Conservation (phyloP, 2,113 vertebrate species). For the Misgurnus mizolepis region DNA sequence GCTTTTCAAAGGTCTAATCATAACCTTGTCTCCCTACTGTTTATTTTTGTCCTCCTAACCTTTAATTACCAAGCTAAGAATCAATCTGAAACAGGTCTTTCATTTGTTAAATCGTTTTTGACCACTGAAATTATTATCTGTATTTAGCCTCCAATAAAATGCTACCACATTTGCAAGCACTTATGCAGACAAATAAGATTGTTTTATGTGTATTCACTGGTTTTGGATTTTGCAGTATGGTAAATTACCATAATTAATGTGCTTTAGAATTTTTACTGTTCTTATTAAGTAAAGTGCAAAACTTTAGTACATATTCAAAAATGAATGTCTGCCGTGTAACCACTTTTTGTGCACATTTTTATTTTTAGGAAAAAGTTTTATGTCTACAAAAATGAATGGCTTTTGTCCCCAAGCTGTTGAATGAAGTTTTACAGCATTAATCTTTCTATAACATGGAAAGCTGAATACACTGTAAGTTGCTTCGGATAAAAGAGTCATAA, state of each 20-base stretch:
- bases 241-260: neutral
- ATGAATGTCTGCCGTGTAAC: too few species aligned
- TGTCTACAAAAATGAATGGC: neutral
- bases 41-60: constrained; percentile 68
- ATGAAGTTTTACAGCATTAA: too few species aligned
- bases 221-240: neutral
- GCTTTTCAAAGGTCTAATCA: constrained; percentile 70
- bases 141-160: constrained; percentile 67
- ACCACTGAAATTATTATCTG: constrained; percentile 70
- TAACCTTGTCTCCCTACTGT: constrained; percentile 61
- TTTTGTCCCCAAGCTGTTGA: neutral
- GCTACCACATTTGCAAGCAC: constrained; percentile 58
- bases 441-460: too few species aligned
- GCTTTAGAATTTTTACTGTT: too few species aligned
- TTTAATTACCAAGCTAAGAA: constrained; percentile 70
- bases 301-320: too few species aligned
- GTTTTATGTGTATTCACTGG: constrained; percentile 1
- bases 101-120: constrained; percentile 68
- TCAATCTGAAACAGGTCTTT: constrained; percentile 70
- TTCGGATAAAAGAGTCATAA: too few species aligned
- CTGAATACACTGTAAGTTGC: too few species aligned
- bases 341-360: neutral
- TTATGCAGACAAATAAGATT: constrained; percentile 25
- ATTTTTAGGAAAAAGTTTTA: too few species aligned
- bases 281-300: too few species aligned